These are phyloP conservation scores for Drosophila quadrilineata DNA, from an alignment of 1,140 invertebrate genomes.

Conservation along the genomic window DNA sequence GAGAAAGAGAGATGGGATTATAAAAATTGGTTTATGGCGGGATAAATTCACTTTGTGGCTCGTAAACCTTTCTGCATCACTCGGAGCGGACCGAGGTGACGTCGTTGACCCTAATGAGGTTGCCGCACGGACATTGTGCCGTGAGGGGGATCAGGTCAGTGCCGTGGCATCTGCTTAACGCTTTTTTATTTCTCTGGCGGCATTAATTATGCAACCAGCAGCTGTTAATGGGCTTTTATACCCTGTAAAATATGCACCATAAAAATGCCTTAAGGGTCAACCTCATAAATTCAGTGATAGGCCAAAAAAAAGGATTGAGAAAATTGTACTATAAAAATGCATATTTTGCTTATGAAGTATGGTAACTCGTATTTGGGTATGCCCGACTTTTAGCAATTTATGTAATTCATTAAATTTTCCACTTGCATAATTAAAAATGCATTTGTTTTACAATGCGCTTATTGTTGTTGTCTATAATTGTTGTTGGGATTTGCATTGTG, in stretches of 20 bases:
- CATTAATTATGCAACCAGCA: conserved; percentile 38
- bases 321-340: no score
- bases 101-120: conserved; percentile 32
- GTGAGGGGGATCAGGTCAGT: not conserved
- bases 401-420: conserved; percentile 53
- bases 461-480: not conserved
- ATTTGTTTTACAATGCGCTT: conserved; percentile 45
- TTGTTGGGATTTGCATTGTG: conserved; percentile 51
- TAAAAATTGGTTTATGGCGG: conserved; percentile 38
- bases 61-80: not conserved
- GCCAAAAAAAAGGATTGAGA: not conserved
- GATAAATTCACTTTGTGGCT: conserved; percentile 11
- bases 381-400: no score
- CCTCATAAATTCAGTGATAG: no score
- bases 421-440: conserved; percentile 70
- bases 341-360: no score
- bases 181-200: no score
- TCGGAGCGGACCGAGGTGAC: no score
- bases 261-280: not conserved
- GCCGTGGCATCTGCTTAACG: no score
- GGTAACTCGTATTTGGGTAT: no score
- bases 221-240: conserved; percentile 30
- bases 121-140: not conserved
- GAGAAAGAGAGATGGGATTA: no score
- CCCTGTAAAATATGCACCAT: conserved; percentile 14